Percentiles rank a stretch among this genome's conserved stretches.
These are phyloP conservation scores for Cryptus viduatorius DNA, from an alignment of 2,888 invertebrate species.

Conservation along the genomic window DNA sequence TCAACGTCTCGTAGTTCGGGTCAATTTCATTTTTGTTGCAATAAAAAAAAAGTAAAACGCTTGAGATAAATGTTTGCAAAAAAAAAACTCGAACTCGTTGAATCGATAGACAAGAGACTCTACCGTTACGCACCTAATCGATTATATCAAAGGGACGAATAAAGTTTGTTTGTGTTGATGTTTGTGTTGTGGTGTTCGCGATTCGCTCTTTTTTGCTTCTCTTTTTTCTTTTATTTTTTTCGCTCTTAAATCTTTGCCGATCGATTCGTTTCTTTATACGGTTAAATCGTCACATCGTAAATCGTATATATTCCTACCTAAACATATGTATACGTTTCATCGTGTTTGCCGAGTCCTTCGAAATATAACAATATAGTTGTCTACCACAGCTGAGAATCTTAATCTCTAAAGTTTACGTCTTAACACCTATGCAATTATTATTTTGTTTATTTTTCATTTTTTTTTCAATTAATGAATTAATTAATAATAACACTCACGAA, in stretches of 20 bases:
- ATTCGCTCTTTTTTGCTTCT: slow-evolving; percentile 3
- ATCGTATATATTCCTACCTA: slow-evolving; percentile 63
- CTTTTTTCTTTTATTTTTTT: neutral
- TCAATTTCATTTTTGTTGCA: slow-evolving; percentile 6
- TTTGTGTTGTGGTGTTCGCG: slow-evolving; percentile 29
- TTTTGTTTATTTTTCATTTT: slow-evolving; percentile 13
- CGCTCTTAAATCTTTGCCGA: slow-evolving; percentile 33
- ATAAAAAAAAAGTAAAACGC: slow-evolving; percentile 34
- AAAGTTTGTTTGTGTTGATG: slow-evolving; percentile 56
- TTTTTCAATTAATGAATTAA: slow-evolving; percentile 34
- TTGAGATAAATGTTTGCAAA: slow-evolving; percentile 23
- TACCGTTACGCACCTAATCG: slow-evolving; percentile 56
- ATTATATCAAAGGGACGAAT: slow-evolving; percentile 66
- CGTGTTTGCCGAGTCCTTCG: slow-evolving; percentile 70
- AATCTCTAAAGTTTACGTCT: slow-evolving; percentile 58
- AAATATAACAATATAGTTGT: slow-evolving; percentile 81
- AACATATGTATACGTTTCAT: slow-evolving; percentile 71
- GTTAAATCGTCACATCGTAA: slow-evolving; percentile 43
- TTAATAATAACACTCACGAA: slow-evolving; percentile 62
- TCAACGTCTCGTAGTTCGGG: slow-evolving; percentile 6
- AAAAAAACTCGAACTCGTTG: slow-evolving; percentile 29
- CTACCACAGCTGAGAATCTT: slow-evolving; percentile 83
- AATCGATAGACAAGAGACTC: slow-evolving; percentile 48
- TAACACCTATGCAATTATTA: slow-evolving; percentile 69
- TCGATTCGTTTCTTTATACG: slow-evolving; percentile 20